These are phyloP conservation scores for Allolobophora icterica DNA, from an alignment of 2,888 invertebrate species.

Conservation along the genomic window DNA sequence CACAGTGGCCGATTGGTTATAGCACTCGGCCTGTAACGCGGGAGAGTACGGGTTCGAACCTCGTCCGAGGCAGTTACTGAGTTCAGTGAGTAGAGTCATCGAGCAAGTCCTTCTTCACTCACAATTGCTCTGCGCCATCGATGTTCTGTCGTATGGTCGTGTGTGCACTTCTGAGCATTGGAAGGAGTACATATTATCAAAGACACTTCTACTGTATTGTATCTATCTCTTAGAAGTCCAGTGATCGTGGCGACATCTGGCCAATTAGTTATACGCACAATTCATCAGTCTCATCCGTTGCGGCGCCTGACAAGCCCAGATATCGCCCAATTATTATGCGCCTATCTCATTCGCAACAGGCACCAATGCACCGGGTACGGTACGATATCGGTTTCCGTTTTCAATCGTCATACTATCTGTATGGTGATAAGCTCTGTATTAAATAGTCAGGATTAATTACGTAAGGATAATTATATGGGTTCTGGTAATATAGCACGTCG, in stretches of 20 bases:
- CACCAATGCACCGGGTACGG: neutral
- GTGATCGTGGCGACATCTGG: neutral
- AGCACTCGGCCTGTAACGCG: no score
- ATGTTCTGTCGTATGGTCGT: no score
- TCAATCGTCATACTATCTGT: neutral
- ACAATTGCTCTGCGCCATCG: no score
- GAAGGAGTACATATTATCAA: no score
- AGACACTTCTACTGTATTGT: no score
- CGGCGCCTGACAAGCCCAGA: neutral
- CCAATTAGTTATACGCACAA: neutral
- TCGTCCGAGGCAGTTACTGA: no score
- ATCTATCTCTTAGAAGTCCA: neutral
- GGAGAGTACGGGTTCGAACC: no score
- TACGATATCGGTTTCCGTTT: neutral
- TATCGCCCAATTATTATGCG: conserved; percentile 11
- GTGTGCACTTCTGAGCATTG: no score
- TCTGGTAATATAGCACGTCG: no score
- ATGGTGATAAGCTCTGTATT: neutral
- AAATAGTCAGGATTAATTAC: neutral
- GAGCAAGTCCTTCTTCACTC: no score
- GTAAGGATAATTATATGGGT: neutral
- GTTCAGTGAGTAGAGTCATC: no score
- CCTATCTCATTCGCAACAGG: neutral
- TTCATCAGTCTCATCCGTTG: neutral
- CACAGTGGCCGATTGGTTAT: no score